Evolutionary conservation across 2,113 vertebrate species (phyloP).

Genomic region (Dipodomys merriami): DNA sequence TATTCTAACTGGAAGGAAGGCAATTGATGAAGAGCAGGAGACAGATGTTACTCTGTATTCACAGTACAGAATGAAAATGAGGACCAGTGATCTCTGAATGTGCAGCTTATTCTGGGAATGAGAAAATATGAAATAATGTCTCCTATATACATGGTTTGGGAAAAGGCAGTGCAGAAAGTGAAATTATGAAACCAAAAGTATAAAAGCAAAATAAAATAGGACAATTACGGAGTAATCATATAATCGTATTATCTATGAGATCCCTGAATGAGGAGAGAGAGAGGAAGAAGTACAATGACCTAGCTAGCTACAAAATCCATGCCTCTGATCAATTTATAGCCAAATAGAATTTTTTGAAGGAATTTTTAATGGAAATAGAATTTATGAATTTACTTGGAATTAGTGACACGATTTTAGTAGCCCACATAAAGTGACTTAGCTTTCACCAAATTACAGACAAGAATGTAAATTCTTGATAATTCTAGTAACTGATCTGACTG

Average conservation of each 20-base stretch:
- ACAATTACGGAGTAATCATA: background rate
- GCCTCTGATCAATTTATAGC: background rate
- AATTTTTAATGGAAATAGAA: background rate
- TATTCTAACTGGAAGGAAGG: background rate
- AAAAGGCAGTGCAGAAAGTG: background rate
- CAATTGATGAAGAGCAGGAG: background rate
- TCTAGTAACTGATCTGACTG: too few species aligned
- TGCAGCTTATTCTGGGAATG: background rate
- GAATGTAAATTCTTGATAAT: background rate
- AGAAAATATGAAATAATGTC: constrained; percentile 7
- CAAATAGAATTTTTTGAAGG: background rate
- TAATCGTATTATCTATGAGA: background rate
- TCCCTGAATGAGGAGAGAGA: background rate
- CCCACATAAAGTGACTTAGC: too few species aligned
- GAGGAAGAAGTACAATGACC: background rate
- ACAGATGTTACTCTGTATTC: background rate
- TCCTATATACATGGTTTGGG: background rate
- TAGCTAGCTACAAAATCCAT: background rate
- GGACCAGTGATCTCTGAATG: background rate
- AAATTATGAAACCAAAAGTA: background rate
- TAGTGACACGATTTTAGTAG: too few species aligned
- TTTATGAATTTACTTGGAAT: too few species aligned
- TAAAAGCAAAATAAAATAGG: background rate
- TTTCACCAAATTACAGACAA: background rate
- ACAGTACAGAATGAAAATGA: background rate